Base-by-base conservation (phyloP, 2,888 invertebrate genomes). In the Idaea biselata region DNA sequence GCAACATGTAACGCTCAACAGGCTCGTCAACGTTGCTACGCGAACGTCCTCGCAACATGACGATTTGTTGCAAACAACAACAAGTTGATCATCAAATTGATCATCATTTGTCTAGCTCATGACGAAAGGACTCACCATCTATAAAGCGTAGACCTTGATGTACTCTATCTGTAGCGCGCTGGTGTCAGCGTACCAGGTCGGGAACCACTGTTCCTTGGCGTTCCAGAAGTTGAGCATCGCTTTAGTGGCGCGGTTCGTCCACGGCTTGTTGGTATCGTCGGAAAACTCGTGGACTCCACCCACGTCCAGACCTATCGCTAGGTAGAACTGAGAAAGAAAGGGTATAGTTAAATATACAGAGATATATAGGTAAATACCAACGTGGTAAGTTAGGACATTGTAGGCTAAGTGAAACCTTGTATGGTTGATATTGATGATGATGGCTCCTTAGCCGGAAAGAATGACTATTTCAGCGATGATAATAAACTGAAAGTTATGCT, bases 291-390 rank as follows among this genome's bases (percentile, higher is more conserved):
- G 93, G 1, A 94, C 84, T 0, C 97, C 97, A 0, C 96, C 97
- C 58, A 96, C 96, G 53, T 96, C 95, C 8, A 97, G 88, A 0
- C 97, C 97, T 59, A 97, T 75, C 0, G 95, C 94, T 32, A 97
- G 84, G 83, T 95, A 96, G 92, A 97, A 95, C 95, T 96, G 89
- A 63, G 87, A 72, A 60, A 57, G 16, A 31, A 18, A 4, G 14
- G 44, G 31, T 16, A 55, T 44, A 44, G 44, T 14, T 14, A 8
- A 2, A 3, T 14, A 11, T 11, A 44, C 11, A 33, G 33, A 33
- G 33, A 11, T 1, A 11, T 8, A 6, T 25, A 8, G 18, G 14
- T 56, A 5, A 18, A 25, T 25, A 25, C 1, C 25, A 25, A 25
- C n/a, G n/a, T n/a, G n/a, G n/a, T n/a, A n/a, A n/a, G n/a, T n/a